Conservation (phyloP, 2,888 invertebrate genomes). For the Pristionchus maxplancki region DNA sequence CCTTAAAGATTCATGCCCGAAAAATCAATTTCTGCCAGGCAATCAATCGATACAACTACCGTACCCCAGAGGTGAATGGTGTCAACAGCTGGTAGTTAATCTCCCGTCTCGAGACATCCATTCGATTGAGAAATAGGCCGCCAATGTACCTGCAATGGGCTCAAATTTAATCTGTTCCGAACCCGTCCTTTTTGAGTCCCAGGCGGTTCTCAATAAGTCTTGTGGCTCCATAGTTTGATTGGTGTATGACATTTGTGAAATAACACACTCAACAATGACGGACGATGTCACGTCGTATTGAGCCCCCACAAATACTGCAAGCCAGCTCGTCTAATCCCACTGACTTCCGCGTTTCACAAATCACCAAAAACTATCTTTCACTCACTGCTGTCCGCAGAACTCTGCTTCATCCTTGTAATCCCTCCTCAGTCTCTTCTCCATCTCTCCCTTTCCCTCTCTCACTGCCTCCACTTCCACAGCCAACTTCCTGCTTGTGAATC, state of each 20-base stretch:
- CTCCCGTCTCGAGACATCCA: neutral
- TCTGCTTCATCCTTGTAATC: neutral
- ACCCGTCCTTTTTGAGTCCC: neutral
- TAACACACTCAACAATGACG: too few relatives aligned
- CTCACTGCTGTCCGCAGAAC: neutral
- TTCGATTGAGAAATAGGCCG: neutral
- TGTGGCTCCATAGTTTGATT: neutral
- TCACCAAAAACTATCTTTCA: neutral
- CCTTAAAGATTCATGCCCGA: too few relatives aligned
- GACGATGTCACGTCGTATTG: too few relatives aligned
- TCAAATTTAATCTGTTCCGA: neutral
- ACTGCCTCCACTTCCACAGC: conserved; percentile 1
- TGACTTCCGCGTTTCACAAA: too few relatives aligned
- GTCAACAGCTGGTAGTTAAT: conserved; percentile 8
- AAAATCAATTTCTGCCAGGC: too few relatives aligned
- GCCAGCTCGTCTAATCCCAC: too few relatives aligned
- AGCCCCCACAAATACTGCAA: too few relatives aligned
- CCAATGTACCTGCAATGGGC: conserved; percentile 33
- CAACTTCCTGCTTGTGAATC: neutral
- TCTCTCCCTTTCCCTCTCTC: neutral
- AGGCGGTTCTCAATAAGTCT: neutral
- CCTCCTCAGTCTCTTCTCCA: conserved; percentile 27
- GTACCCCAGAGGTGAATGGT: neutral
- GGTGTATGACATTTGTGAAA: too few relatives aligned
- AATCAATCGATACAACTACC: neutral